A percentile compares a stretch with the other conserved stretches of the same genome.
phyloP scores from a whole-genome alignment of 2,113 vertebrate genomes.

The Syngnathus floridae region DNA sequence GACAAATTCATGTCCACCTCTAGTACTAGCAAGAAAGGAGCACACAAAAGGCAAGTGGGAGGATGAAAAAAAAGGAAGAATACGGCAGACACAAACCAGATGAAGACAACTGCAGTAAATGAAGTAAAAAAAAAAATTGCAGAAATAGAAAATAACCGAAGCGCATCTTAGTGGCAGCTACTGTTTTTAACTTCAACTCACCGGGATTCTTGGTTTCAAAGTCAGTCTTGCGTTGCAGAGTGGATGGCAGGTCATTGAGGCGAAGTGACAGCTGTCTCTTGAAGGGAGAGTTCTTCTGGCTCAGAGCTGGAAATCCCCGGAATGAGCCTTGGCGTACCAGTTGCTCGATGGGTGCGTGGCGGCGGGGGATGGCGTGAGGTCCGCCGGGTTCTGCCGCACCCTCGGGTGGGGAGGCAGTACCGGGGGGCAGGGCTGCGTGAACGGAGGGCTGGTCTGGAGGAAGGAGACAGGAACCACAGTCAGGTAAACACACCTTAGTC shows the following conservation, averaged over 20 bases:
- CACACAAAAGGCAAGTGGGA: not conserved
- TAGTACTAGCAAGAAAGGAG: constrained; percentile 50
- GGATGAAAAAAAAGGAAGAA: not conserved
- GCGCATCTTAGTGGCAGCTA: not conserved
- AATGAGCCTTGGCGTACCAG: constrained; percentile 89
- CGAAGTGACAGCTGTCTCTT: constrained; percentile 87
- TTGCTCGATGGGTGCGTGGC: constrained; percentile 87
- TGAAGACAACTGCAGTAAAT: not conserved
- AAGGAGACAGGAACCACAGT: not conserved
- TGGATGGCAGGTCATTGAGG: constrained; percentile 88
- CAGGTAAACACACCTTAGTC: not conserved
- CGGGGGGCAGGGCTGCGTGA: constrained; percentile 64
- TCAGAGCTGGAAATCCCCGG: constrained; percentile 84
- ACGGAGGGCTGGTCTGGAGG: constrained; percentile 54
- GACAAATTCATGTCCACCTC: constrained; percentile 75
- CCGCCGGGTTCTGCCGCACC: constrained; percentile 75
- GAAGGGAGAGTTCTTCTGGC: constrained; percentile 89
- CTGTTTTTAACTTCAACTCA: constrained; percentile 52
- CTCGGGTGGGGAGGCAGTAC: constrained; percentile 76
- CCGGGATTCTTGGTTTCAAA: constrained; percentile 78
- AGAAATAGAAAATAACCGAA: not conserved
- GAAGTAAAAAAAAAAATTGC: constrained; percentile 4
- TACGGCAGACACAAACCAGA: not conserved
- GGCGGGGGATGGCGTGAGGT: constrained; percentile 82
- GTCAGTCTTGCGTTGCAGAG: constrained; percentile 82